Percentiles rank a stretch among this genome's conserved stretches.
phyloP scores from a whole-genome alignment of 2,888 invertebrate genomes.

The Phytoseiulus persimilis region DNA sequence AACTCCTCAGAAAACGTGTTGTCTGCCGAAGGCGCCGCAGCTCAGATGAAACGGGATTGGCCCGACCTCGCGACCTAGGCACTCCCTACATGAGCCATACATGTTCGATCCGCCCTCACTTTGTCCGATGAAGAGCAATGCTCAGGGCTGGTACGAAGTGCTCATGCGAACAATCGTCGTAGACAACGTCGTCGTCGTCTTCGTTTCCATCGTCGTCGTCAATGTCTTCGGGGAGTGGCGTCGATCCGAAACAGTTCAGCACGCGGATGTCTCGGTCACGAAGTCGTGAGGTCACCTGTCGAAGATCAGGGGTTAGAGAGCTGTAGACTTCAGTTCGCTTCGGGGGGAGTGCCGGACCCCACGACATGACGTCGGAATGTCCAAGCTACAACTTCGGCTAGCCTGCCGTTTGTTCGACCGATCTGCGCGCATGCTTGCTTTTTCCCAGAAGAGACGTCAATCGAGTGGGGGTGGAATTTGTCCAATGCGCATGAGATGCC shows the following conservation, averaged over 20 bases:
- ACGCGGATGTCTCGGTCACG: constrained; percentile 39
- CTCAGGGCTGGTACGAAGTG: background rate
- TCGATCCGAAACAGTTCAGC: constrained; percentile 7
- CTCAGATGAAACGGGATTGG: background rate
- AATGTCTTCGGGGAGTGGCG: constrained; percentile 9
- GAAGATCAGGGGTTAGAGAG: constrained; percentile 34
- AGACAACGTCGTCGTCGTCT: background rate
- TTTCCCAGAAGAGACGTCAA: background rate
- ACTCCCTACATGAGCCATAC: background rate
- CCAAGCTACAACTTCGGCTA: background rate
- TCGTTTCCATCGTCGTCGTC: background rate
- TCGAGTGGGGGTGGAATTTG: background rate
- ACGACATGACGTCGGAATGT: constrained; percentile 5
- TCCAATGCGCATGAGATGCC: background rate
- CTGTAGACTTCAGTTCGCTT: background rate
- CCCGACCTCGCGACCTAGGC: constrained; percentile 5
- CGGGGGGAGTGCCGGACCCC: constrained; percentile 5
- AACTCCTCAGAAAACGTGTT: background rate
- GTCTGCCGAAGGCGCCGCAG: background rate
- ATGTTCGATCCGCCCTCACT: background rate
- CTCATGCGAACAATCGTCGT: background rate
- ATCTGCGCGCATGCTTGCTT: background rate
- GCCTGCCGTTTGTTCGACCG: background rate
- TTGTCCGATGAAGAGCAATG: background rate
- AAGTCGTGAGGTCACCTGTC: constrained; percentile 39